Evolutionary conservation across 2,888 invertebrate genomes (phyloP).

Genomic region (Palloptera scutellata): DNA sequence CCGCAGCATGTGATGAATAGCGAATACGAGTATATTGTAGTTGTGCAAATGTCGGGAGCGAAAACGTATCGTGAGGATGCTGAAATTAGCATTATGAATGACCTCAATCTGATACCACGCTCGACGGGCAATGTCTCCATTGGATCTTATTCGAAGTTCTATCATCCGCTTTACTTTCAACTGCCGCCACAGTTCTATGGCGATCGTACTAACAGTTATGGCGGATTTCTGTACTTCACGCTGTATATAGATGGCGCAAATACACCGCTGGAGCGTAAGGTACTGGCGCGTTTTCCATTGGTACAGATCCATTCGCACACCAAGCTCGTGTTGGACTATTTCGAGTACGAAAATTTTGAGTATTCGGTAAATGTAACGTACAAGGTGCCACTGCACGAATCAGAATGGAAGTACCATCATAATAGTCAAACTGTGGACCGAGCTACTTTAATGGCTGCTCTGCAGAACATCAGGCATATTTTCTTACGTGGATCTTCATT

Average conservation of each 20-base stretch:
- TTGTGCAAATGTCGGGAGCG: conserved; percentile 61
- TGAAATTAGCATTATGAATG: conserved; percentile 68
- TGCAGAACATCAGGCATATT: conserved; percentile 85
- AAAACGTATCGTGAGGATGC: conserved; percentile 62
- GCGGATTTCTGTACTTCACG: conserved; percentile 83
- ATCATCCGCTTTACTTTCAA: conserved; percentile 63
- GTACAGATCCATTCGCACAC: conserved; percentile 82
- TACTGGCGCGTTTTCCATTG: conserved; percentile 75
- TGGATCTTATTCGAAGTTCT: conserved; percentile 59
- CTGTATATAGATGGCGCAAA: conserved; percentile 73
- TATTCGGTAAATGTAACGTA: conserved; percentile 67
- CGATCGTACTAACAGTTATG: conserved; percentile 90
- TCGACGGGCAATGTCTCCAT: conserved; percentile 65
- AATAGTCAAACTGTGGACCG: conserved; percentile 71
- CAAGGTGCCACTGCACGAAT: conserved; percentile 76
- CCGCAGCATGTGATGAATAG: conserved; percentile 52
- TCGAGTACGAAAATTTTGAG: conserved; percentile 64
- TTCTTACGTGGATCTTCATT: conserved; percentile 77
- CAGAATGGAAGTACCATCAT: conserved; percentile 72
- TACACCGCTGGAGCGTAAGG: conserved; percentile 67
- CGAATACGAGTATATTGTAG: conserved; percentile 63
- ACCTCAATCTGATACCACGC: conserved; percentile 71
- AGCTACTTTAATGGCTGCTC: conserved; percentile 87
- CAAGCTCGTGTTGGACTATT: conserved; percentile 79
- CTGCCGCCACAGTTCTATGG: conserved; percentile 83